Conservation (phyloP, 1,140 invertebrate species). For the Andrena cerasifolii region DNA sequence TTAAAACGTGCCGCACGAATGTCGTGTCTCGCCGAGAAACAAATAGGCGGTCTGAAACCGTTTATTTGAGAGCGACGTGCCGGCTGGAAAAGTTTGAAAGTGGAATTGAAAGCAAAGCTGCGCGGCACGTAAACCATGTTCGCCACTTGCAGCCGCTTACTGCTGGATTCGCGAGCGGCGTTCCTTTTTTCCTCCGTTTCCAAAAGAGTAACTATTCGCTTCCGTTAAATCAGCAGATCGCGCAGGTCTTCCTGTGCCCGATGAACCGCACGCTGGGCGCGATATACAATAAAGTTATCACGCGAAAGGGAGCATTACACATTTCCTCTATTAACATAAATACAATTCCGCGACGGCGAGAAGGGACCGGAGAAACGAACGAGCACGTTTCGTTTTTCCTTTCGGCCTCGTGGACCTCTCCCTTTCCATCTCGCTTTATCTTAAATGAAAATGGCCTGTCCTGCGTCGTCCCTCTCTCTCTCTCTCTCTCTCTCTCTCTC, state of each 20-base stretch:
- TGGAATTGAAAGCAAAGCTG: conserved; percentile 79
- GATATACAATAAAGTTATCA: conserved; percentile 12
- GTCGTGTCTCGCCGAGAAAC: conserved; percentile 74
- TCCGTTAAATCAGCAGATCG: conserved; percentile 8
- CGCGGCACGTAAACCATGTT: conserved; percentile 67
- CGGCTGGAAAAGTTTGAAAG: conserved; percentile 77
- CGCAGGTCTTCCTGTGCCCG: not conserved
- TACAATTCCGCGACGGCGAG: conserved; percentile 13
- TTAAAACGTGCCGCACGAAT: conserved; percentile 78
- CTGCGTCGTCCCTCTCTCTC: too few species aligned
- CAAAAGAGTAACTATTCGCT: conserved; percentile 56
- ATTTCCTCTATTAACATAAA: conserved; percentile 34
- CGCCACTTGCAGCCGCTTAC: conserved; percentile 63
- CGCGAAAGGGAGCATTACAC: not conserved
- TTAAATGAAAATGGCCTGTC: conserved; percentile 62
- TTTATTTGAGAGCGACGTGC: conserved; percentile 69
- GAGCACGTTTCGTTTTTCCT: conserved; percentile 15
- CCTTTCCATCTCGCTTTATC: conserved; percentile 63
- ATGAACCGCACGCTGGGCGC: not conserved
- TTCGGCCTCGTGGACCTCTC: not conserved
- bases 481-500: conserved; percentile 14
- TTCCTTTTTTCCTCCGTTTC: conserved; percentile 11
- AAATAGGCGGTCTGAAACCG: conserved; percentile 76
- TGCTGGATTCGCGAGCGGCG: conserved; percentile 59
- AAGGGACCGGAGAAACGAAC: conserved; percentile 14